A percentile compares a stretch with the other conserved stretches of the same genome.
Conservation (phyloP, 2,888 invertebrate species). For the Tinea semifulvella region DNA sequence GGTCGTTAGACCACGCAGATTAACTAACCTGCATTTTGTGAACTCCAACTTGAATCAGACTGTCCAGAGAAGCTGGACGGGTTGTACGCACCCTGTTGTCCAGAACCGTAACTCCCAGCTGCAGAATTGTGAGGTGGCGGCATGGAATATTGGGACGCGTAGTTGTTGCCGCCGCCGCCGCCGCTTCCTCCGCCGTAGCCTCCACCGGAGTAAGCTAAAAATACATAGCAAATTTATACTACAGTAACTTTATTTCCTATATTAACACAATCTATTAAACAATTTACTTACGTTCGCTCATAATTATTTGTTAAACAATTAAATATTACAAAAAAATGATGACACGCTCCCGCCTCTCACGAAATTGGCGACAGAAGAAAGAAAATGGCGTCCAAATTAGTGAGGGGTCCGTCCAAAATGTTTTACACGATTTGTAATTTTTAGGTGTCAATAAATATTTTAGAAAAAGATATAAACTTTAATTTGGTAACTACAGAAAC, state of each 20-base stretch:
- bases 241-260: slow-evolving; percentile 5
- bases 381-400: slow-evolving; percentile 2
- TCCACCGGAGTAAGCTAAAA: slow-evolving; percentile 23
- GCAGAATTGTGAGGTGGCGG: slow-evolving; percentile 50
- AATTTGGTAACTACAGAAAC: too few relatives aligned
- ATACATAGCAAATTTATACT: background rate
- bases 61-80: slow-evolving; percentile 29
- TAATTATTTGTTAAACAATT: slow-evolving; percentile 7
- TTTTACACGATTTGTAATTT: background rate
- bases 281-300: slow-evolving; percentile 22
- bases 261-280: background rate
- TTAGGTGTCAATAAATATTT: too few relatives aligned
- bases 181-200: slow-evolving; percentile 24
- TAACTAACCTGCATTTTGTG: slow-evolving; percentile 35
- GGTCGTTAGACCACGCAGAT: too few relatives aligned
- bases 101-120: slow-evolving; percentile 45
- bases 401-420: background rate
- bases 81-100: slow-evolving; percentile 38
- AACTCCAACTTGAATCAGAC: slow-evolving; percentile 43
- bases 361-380: slow-evolving; percentile 20
- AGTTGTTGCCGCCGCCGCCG: slow-evolving; percentile 35
- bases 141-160: slow-evolving; percentile 50
- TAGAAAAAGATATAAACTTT: too few relatives aligned
- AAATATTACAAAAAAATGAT: background rate
- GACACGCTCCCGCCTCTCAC: background rate